A percentile compares a stretch with the other conserved stretches of the same genome.
These are phyloP conservation scores for Sycobia sp. DNA, from an alignment of 1,140 invertebrate genomes.

Conservation along the genomic window DNA sequence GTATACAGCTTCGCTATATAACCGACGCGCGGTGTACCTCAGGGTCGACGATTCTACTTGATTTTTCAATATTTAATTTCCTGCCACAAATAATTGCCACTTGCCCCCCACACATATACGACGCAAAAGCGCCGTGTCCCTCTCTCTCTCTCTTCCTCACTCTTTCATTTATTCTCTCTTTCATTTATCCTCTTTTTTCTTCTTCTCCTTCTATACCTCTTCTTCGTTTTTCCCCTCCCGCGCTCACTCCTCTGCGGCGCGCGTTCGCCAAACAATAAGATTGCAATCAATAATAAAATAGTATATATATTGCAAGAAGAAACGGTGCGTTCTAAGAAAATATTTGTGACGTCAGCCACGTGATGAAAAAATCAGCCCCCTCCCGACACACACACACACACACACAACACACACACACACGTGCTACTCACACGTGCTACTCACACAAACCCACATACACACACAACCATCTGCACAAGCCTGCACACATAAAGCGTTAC, in stretches of 20 bases:
- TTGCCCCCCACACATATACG: not conserved
- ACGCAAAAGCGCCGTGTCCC: too few relatives aligned
- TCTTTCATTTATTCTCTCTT: not conserved
- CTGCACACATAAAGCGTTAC: too few relatives aligned
- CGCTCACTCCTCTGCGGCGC: not conserved
- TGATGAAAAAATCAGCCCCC: not conserved
- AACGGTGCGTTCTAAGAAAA: slow-evolving; percentile 10
- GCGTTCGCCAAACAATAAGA: not conserved
- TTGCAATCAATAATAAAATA: slow-evolving; percentile 12
- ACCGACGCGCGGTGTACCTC: not conserved
- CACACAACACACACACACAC: too few relatives aligned
- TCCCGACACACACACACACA: too few relatives aligned
- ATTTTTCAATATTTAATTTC: slow-evolving; percentile 36
- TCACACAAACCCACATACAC: not conserved
- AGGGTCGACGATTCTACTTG: slow-evolving; percentile 19
- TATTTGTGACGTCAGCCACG: not conserved
- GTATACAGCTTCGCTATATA: slow-evolving; percentile 8
- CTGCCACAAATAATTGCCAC: slow-evolving; percentile 25
- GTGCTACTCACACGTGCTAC: too few relatives aligned
- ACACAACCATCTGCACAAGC: too few relatives aligned
- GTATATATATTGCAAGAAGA: not conserved
- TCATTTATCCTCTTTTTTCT: not conserved
- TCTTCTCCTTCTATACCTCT: not conserved
- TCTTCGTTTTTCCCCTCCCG: not conserved
- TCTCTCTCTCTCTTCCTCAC: not conserved